Conservation (phyloP, 2,888 invertebrate species). For the Celastrina argiolus region DNA sequence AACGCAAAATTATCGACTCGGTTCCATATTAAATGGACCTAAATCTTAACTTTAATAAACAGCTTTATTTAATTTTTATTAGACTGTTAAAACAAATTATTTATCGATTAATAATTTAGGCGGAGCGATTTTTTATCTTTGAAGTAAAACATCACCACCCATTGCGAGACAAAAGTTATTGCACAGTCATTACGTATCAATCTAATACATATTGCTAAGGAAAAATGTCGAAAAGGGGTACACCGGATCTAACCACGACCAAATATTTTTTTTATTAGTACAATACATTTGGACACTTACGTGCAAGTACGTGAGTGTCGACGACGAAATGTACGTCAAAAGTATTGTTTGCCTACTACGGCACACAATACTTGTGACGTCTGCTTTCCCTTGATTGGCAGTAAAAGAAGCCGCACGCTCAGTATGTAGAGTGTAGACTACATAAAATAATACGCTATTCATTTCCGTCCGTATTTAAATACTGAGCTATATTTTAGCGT, state of each 20-base stretch:
- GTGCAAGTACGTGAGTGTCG: neutral
- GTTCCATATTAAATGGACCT: constrained; percentile 31
- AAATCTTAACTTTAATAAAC: constrained; percentile 52
- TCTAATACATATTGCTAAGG: too few species aligned
- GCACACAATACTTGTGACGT: neutral
- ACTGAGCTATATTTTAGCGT: constrained; percentile 5
- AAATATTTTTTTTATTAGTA: neutral
- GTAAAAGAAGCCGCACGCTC: neutral
- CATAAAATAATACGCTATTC: neutral
- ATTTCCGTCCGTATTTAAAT: constrained; percentile 6
- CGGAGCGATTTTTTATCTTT: too few species aligned
- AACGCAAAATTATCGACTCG: constrained; percentile 46
- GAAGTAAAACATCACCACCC: too few species aligned
- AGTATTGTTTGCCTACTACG: neutral
- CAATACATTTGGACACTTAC: neutral
- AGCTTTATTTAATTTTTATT: constrained; percentile 2
- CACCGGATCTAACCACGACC: too few species aligned
- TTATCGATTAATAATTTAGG: neutral
- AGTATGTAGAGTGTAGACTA: neutral
- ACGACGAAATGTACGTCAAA: neutral
- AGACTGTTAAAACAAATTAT: neutral
- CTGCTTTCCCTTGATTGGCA: constrained; percentile 1
- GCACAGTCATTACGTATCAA: too few species aligned
- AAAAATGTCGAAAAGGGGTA: too few species aligned
- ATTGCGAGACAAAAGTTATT: too few species aligned